Conservation (phyloP, 2,797 vertebrate species). For the Poeciliopsis gracilis region DNA sequence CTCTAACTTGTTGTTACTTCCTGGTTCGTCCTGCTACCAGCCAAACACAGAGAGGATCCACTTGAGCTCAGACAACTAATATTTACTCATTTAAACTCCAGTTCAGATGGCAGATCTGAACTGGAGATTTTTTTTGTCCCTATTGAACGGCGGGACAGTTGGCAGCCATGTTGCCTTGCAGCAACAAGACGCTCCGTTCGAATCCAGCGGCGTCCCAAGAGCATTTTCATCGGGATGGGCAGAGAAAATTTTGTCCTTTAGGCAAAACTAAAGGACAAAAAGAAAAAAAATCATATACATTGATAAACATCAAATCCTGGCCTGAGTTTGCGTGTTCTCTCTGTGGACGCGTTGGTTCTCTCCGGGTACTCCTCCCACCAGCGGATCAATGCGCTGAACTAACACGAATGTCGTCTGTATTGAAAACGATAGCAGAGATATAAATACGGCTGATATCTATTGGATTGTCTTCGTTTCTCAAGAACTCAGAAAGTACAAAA, state of each 20-base stretch:
- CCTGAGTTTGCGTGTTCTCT: not conserved
- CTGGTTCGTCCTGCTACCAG: not conserved
- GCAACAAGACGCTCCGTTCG: not conserved
- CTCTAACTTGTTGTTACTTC: not conserved
- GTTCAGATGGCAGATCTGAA: not conserved
- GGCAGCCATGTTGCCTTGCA: not conserved
- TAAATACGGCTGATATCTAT: constrained; percentile 63
- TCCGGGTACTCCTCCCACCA: constrained; percentile 17
- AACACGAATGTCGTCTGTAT: constrained; percentile 42
- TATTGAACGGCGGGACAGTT: not conserved
- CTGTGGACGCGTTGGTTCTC: not conserved
- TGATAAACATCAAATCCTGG: no score
- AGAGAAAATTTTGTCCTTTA: no score
- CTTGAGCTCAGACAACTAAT: not conserved
- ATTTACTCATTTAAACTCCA: not conserved
- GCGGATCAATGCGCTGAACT: constrained; percentile 32
- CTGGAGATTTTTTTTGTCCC: not conserved
- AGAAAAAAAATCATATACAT: no score
- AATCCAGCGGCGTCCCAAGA: not conserved
- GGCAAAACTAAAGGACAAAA: no score
- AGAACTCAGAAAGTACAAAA: constrained; percentile 73
- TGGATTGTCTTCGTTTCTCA: constrained; percentile 55
- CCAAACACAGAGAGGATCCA: not conserved
- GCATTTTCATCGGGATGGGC: no score
- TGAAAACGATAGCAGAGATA: constrained; percentile 58